Conservation (phyloP, 2,113 vertebrate genomes). For the Mesitornis unicolor region DNA sequence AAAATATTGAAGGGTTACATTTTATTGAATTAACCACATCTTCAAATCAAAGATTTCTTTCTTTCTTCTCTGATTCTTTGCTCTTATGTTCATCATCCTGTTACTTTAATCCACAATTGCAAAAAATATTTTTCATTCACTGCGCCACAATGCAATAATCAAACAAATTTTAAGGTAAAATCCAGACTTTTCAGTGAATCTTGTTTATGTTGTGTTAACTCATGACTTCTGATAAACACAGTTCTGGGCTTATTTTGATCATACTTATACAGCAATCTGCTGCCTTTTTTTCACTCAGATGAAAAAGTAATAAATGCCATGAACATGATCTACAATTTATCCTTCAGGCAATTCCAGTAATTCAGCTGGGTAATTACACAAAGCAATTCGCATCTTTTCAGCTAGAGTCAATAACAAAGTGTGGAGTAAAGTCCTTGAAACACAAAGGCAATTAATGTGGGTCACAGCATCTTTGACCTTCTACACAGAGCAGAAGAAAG, state of each 20-base stretch:
- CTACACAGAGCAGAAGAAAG: background rate
- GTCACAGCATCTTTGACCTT: fast-evolving
- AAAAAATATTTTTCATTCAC: background rate
- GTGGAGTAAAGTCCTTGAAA: background rate
- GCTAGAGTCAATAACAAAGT: background rate
- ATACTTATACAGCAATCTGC: background rate
- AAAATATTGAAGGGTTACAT: background rate
- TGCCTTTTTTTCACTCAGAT: background rate
- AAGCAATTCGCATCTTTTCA: background rate
- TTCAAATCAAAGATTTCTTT: background rate
- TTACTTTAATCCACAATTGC: background rate
- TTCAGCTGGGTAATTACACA: constrained; percentile 50
- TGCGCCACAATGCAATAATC: background rate
- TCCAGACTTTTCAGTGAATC: background rate
- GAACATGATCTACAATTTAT: constrained; percentile 15
- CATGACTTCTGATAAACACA: background rate
- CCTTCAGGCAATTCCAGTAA: constrained; percentile 28
- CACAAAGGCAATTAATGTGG: background rate
- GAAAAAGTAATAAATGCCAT: constrained; percentile 34
- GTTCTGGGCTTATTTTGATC: constrained; percentile 6
- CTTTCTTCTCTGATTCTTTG: background rate
- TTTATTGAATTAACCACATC: background rate
- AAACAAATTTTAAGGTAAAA: constrained; percentile 7
- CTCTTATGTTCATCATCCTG: background rate
- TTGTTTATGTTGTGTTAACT: background rate